Conservation (phyloP, 1,140 invertebrate genomes). For the Drosophila orena region DNA sequence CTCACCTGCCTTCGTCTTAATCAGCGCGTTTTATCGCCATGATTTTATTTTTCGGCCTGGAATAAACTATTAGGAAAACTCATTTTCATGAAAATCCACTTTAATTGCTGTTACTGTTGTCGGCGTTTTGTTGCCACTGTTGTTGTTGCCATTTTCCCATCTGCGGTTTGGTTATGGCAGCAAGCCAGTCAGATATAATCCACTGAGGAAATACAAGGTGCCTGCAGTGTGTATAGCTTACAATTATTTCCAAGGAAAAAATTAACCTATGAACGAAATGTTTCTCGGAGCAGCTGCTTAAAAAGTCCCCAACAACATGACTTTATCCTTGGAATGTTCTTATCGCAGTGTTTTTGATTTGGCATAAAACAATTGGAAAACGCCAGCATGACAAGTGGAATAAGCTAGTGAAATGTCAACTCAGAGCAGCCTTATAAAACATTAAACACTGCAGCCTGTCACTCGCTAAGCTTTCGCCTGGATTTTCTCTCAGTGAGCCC, state of each 20-base stretch:
- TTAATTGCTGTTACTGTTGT: constrained; percentile 69
- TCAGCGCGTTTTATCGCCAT: constrained; percentile 63
- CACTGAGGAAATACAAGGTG: constrained; percentile 9
- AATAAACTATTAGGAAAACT: constrained; percentile 82
- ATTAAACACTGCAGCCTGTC: not conserved
- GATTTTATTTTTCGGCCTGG: constrained; percentile 68
- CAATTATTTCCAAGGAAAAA: not conserved
- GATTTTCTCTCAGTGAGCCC: constrained; percentile 20
- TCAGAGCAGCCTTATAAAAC: constrained; percentile 3
- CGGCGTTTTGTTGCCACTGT: constrained; percentile 42
- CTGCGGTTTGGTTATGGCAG: constrained; percentile 36
- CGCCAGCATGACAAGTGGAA: not conserved
- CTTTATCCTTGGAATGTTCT: not conserved
- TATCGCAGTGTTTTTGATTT: no score
- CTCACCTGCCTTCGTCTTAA: constrained; percentile 50
- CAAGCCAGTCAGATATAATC: constrained; percentile 8
- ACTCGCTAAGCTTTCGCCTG: not conserved
- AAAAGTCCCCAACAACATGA: not conserved
- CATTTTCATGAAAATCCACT: constrained; percentile 81
- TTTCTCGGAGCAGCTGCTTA: not conserved
- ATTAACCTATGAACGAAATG: not conserved
- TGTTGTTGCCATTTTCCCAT: constrained; percentile 28
- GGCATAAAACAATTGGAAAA: not conserved
- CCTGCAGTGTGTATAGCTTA: not conserved
- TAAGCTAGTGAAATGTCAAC: not conserved